Percentiles rank a stretch among this genome's conserved stretches.
Evolutionary conservation across 53 echinoderm and acorn worm genomes (phyloP).

Genomic region (Hippasteria phrygiana): DNA sequence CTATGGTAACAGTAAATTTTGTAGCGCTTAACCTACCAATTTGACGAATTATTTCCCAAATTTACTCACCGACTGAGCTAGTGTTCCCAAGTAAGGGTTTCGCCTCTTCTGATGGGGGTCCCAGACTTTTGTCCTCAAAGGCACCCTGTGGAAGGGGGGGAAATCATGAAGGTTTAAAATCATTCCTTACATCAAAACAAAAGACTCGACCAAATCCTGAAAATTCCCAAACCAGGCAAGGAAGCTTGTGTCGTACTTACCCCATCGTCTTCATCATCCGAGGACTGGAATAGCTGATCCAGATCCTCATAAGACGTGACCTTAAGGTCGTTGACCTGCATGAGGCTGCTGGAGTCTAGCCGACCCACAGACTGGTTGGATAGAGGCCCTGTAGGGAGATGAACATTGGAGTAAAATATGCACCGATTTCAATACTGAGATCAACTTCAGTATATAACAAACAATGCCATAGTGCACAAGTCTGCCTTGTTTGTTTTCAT

Average conservation of each 20-base stretch:
- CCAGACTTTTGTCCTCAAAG: constrained; percentile 37
- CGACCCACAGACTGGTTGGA: constrained; percentile 43
- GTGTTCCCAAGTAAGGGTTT: constrained; percentile 27
- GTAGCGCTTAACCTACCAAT: too few relatives aligned
- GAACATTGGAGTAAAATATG: too few relatives aligned
- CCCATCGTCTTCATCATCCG: constrained; percentile 78
- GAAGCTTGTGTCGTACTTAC: constrained; percentile 15
- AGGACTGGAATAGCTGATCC: constrained; percentile 87
- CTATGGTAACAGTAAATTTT: too few relatives aligned
- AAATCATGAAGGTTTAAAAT: background rate
- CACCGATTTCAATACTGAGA: too few relatives aligned
- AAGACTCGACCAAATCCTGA: too few relatives aligned
- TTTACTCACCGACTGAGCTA: constrained; percentile 25
- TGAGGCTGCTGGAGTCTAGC: constrained; percentile 75
- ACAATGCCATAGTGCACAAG: too few relatives aligned
- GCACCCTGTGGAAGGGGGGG: constrained; percentile 32
- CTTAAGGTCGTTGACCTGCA: constrained; percentile 80
- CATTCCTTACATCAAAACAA: too few relatives aligned
- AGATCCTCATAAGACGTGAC: constrained; percentile 76
- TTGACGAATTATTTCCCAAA: background rate
- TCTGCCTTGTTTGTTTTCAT: too few relatives aligned
- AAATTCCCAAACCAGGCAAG: too few relatives aligned
- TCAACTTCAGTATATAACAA: too few relatives aligned
- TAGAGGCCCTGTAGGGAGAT: constrained; percentile 16
- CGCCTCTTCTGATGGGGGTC: constrained; percentile 41